These are phyloP conservation scores for Bombus confusus DNA, from an alignment of 1,140 invertebrate species.

Conservation along the genomic window DNA sequence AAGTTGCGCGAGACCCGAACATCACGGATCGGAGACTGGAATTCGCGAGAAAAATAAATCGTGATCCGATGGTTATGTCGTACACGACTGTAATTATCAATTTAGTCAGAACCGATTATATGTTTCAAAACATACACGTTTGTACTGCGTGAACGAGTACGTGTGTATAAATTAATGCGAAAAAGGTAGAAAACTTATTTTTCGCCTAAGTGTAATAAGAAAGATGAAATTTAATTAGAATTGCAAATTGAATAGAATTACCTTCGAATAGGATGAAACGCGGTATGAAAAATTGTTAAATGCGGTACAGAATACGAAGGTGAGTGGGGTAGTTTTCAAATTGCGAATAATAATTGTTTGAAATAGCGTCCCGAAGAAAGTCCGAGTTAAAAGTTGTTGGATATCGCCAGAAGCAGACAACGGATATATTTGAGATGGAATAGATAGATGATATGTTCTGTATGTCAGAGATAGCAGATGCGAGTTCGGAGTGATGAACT, in stretches of 20 bases:
- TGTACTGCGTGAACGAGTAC: background rate
- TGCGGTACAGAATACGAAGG: no score
- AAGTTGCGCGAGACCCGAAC: constrained; percentile 31
- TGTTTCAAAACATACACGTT: background rate
- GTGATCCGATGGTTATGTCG: background rate
- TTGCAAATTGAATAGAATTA: background rate
- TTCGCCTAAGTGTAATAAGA: no score
- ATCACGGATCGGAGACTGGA: constrained; percentile 9
- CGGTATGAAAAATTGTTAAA: no score
- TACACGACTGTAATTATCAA: background rate
- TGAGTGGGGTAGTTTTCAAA: background rate
- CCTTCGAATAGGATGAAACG: no score
- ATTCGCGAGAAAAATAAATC: constrained; percentile 14
- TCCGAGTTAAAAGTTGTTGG: background rate
- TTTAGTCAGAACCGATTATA: background rate
- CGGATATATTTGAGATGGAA: background rate
- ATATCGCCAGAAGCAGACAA: background rate
- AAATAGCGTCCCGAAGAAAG: no score
- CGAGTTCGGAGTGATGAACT: background rate
- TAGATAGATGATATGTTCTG: constrained; percentile 2
- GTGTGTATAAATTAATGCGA: background rate
- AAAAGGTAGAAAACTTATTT: background rate
- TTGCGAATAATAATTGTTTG: background rate
- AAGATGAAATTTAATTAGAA: background rate
- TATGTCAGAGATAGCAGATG: background rate